These are phyloP conservation scores for Sminthurinus aureus DNA, from an alignment of 2,888 invertebrate species.

Conservation along the genomic window DNA sequence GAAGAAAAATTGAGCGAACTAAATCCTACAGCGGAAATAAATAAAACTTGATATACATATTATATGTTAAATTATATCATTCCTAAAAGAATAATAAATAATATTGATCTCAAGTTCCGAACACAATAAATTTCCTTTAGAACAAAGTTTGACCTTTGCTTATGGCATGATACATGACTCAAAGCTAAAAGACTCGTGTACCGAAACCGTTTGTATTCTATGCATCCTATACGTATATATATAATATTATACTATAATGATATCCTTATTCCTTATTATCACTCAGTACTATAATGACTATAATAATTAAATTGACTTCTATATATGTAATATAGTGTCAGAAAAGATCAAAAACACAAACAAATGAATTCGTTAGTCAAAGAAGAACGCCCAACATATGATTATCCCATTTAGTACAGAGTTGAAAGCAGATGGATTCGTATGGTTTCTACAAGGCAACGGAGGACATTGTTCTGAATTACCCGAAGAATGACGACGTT, in stretches of 20 bases:
- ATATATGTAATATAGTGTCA: neutral
- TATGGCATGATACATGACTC: too few species aligned
- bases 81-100: too few species aligned
- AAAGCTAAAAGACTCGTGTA: too few species aligned
- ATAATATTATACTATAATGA: neutral
- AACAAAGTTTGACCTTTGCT: too few species aligned
- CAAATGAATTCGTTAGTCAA: constrained; percentile 20
- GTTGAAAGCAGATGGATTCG: constrained; percentile 26
- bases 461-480: constrained; percentile 1
- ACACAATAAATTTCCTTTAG: too few species aligned
- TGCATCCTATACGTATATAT: neutral
- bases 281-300: neutral
- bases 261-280: neutral
- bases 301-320: neutral
- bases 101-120: too few species aligned
- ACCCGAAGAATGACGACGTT: neutral
- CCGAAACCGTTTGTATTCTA: neutral
- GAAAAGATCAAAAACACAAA: neutral
- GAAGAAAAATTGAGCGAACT: too few species aligned
- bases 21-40: too few species aligned
- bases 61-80: too few species aligned
- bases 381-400: constrained; percentile 42
- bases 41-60: too few species aligned
- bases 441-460: constrained; percentile 10
- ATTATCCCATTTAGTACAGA: constrained; percentile 16